Evolutionary conservation across 2,113 vertebrate species (phyloP).

Genomic region (Columba janthina): DNA sequence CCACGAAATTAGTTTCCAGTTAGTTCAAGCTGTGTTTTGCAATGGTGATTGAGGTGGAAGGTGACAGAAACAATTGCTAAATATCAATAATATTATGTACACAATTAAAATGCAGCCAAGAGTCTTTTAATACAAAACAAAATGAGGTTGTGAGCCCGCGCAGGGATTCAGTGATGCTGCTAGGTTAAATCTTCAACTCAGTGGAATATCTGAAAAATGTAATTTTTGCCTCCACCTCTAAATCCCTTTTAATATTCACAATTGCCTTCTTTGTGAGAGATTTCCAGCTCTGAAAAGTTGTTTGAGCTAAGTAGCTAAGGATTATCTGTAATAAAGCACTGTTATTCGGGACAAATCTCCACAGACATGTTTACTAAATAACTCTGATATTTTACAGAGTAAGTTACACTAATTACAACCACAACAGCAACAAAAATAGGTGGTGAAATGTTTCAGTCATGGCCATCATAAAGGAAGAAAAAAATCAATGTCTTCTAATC

Average conservation of each 20-base stretch:
- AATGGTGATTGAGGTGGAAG: conserved; percentile 41
- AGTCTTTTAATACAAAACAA: background rate
- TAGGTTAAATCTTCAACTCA: conserved; percentile 17
- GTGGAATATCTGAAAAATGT: conserved; percentile 2
- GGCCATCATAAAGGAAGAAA: background rate
- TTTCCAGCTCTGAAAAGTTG: conserved; percentile 10
- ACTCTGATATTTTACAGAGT: background rate
- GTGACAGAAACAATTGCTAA: conserved; percentile 34
- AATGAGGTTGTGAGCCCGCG: background rate
- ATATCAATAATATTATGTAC: conserved; percentile 45
- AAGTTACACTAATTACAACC: background rate
- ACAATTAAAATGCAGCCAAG: conserved; percentile 42
- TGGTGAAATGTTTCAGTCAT: background rate
- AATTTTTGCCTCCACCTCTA: conserved; percentile 11
- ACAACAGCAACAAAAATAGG: background rate
- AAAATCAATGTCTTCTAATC: background rate
- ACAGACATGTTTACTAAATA: background rate
- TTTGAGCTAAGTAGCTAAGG: background rate
- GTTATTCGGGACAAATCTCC: conserved; percentile 19
- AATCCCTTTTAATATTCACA: conserved; percentile 48
- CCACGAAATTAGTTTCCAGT: conserved; percentile 21
- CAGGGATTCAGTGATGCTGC: background rate
- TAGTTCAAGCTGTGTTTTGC: conserved; percentile 27
- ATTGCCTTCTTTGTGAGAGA: background rate
- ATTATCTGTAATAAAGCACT: conserved; percentile 25